These are phyloP conservation scores for Troides oblongomaculatus DNA, from an alignment of 2,888 invertebrate species.

Conservation along the genomic window DNA sequence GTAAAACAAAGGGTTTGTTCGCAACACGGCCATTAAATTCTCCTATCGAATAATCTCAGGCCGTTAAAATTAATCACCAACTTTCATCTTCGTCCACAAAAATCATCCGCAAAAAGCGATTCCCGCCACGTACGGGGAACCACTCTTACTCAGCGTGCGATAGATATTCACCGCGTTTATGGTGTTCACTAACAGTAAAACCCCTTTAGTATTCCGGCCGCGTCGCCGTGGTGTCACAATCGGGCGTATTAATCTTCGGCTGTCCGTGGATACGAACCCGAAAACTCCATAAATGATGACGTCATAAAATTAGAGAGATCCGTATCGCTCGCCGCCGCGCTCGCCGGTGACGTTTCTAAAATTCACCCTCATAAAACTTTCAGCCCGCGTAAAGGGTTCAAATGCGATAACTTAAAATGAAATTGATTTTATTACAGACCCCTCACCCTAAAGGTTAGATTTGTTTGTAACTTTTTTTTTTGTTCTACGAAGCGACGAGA, in stretches of 20 bases:
- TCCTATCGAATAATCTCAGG: too few relatives aligned
- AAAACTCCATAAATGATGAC: constrained; percentile 39
- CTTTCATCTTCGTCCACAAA: constrained; percentile 22
- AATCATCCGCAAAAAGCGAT: constrained; percentile 2
- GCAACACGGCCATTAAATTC: too few relatives aligned
- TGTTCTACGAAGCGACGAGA: too few relatives aligned
- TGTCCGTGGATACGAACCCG: constrained; percentile 31
- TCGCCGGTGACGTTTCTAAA: constrained; percentile 11
- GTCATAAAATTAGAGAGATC: constrained; percentile 37
- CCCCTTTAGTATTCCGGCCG: constrained; percentile 40
- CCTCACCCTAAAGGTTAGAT: too few relatives aligned
- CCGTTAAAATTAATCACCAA: constrained; percentile 14
- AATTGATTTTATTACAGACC: too few relatives aligned
- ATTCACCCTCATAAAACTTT: not conserved
- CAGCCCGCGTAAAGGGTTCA: constrained; percentile 6
- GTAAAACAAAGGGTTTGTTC: too few relatives aligned
- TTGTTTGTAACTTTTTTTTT: too few relatives aligned
- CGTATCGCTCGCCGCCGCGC: constrained; percentile 16
- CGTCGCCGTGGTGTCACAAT: constrained; percentile 41
- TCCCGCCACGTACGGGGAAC: constrained; percentile 31
- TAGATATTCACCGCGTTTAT: constrained; percentile 35
- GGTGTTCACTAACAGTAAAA: constrained; percentile 33
- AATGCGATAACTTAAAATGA: not conserved
- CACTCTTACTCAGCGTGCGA: constrained; percentile 31
- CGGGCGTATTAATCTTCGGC: constrained; percentile 43